phyloP scores from a whole-genome alignment of 2,113 vertebrate genomes.

The Pomatostomus ruficeps region DNA sequence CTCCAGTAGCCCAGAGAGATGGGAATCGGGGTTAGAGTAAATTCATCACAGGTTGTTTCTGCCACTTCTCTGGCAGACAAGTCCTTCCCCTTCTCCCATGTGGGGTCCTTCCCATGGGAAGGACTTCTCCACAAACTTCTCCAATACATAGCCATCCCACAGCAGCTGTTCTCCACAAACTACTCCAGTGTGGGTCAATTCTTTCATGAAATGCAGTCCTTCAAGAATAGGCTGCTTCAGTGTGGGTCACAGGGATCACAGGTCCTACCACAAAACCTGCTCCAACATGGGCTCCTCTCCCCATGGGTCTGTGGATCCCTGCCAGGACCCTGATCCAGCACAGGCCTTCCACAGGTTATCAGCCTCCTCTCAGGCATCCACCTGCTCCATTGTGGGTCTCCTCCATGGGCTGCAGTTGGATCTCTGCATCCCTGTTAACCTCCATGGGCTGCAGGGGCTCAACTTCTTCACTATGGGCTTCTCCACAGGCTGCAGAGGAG shows the following conservation, averaged over 20 bases:
- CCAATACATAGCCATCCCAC: neutral
- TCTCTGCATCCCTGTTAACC: neutral
- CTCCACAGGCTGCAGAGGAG: neutral
- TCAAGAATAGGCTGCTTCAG: neutral
- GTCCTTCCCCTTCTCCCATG: neutral
- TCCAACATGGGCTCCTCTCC: neutral
- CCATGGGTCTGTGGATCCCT: neutral
- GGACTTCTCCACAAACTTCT: neutral
- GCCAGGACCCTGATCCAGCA: neutral
- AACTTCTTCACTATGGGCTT: neutral
- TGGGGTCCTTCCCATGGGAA: neutral
- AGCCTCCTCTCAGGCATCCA: neutral
- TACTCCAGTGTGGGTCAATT: fast-evolving
- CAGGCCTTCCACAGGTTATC: fast-evolving
- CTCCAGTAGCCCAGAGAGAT: neutral
- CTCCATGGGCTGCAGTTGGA: neutral
- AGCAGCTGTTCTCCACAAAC: neutral
- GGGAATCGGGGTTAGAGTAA: neutral
- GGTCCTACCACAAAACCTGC: neutral
- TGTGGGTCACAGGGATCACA: neutral
- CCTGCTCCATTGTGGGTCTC: neutral
- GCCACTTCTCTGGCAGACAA: neutral
- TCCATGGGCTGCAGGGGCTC: neutral
- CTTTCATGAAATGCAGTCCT: neutral
- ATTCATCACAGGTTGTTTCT: neutral